Conservation (phyloP, 2,888 invertebrate species). For the Brassicogethes aeneus region DNA sequence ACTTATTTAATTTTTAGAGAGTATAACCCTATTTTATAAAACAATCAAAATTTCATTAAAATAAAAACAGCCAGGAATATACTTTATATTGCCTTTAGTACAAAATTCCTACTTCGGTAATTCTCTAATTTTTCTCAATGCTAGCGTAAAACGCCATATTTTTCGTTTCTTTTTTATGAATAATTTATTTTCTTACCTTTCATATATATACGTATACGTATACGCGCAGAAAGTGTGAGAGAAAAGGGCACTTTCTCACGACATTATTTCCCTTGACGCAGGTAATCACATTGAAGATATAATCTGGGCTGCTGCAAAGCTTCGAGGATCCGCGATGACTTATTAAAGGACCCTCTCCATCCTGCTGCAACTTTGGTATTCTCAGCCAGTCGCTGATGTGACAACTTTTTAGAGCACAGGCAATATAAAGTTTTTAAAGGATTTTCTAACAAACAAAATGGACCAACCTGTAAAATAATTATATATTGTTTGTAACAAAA, state of each 20-base stretch:
- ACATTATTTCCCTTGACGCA: conserved; percentile 19
- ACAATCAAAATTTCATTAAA: too few relatives aligned
- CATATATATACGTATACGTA: not conserved
- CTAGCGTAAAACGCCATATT: not conserved
- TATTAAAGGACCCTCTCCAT: conserved; percentile 10
- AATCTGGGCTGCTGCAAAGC: conserved; percentile 11
- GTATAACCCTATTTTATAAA: too few relatives aligned
- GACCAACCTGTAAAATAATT: too few relatives aligned
- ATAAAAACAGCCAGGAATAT: too few relatives aligned
- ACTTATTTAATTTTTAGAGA: too few relatives aligned
- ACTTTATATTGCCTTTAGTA: too few relatives aligned
- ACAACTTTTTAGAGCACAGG: too few relatives aligned
- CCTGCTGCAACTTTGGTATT: too few relatives aligned
- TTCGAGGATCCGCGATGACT: conserved; percentile 12
- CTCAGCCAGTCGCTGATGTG: too few relatives aligned
- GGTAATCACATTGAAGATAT: conserved; percentile 19
- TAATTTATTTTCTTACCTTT: not conserved
- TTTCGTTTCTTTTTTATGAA: not conserved
- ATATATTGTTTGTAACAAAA: too few relatives aligned
- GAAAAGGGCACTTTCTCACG: conserved; percentile 4
- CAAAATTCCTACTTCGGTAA: not conserved
- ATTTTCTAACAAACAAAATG: too few relatives aligned
- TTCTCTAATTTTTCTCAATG: not conserved
- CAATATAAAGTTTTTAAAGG: too few relatives aligned
- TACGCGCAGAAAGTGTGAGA: not conserved